Base-by-base conservation (phyloP, 2,113 vertebrate species). In the Archocentrus centrarchus region DNA sequence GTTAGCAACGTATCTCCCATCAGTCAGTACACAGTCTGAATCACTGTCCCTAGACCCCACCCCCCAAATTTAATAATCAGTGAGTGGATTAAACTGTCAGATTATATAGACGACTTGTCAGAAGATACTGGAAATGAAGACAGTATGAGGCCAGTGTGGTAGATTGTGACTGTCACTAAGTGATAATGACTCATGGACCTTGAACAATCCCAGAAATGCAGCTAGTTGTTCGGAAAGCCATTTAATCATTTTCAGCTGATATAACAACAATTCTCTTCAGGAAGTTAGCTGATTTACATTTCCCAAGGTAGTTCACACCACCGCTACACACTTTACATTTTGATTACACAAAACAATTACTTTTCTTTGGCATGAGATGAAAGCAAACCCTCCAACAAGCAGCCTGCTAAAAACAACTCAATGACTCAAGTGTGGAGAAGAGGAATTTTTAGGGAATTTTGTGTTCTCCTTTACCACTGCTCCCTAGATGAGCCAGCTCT, bases 71-170 rank as follows among this genome's bases (percentile, higher is more conserved):
- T 87, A 82, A 84, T 80, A 77, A 91, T 84, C 77, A 82, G 73
- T n/a, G 55, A 63, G 73, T 75, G 87, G 87, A 92, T 89, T 88
- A 84, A 78, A 63, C 39, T 66, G 59, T 78, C 79, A 81, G 61
- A 89, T 90, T 89, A 86, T 76, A 81, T 8, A 39, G 63, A 82
- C 30, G 27, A 61, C 24, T 64, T 60, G 62, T 66, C 88, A 83
- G 68, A 80, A 62, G 83, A 39, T 58, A 64, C 50, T 66, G 75
- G 64, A 84, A 87, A 68, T 75, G 59, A 81, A 35, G 70, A 75
- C 53, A 47, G 41, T 61, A 37, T 5, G 15, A 68, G 17, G 32
- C 4, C 2, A 1, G 3, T 6, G 22, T 30, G 77, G 30, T 78
- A 79, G 32, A 83, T 5, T 62, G 64, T 47, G 76, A 77, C 60